These are phyloP conservation scores for Pituophis catenifer DNA, from an alignment of 2,113 vertebrate species.

Conservation along the genomic window DNA sequence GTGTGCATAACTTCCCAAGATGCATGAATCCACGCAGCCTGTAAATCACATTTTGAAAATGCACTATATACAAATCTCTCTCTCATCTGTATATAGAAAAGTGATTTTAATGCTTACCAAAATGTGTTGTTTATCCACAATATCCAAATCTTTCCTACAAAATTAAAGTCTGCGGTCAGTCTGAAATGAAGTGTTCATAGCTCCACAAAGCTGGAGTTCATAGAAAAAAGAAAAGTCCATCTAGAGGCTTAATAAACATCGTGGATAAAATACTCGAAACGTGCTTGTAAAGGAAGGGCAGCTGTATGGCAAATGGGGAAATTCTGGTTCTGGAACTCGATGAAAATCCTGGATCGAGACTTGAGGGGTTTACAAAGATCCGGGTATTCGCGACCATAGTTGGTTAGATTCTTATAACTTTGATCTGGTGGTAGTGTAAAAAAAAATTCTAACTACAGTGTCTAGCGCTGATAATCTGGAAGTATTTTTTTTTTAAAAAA, in stretches of 20 bases:
- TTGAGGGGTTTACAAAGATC: not conserved
- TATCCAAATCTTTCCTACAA: not conserved
- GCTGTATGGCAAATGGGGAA: not conserved
- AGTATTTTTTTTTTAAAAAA: not conserved
- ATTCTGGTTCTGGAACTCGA: not conserved
- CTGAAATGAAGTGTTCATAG: not conserved
- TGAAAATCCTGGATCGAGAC: not conserved
- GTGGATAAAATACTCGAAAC: not conserved
- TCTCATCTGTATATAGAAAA: too few species aligned
- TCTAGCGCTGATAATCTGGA: not conserved
- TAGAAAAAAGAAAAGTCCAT: not conserved
- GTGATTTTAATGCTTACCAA: too few species aligned
- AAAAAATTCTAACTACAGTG: not conserved
- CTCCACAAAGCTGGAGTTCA: not conserved
- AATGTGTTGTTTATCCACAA: not conserved
- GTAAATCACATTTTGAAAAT: not conserved
- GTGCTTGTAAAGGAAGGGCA: not conserved
- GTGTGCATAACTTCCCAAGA: not conserved
- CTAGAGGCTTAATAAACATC: not conserved
- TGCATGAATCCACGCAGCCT: not conserved
- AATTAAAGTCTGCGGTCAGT: not conserved
- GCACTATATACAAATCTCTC: not conserved
- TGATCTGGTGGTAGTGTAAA: not conserved
- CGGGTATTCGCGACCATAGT: not conserved
- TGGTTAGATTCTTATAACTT: not conserved